These are phyloP conservation scores for Festucalex cinctus DNA, from an alignment of 2,113 vertebrate genomes.

Conservation along the genomic window DNA sequence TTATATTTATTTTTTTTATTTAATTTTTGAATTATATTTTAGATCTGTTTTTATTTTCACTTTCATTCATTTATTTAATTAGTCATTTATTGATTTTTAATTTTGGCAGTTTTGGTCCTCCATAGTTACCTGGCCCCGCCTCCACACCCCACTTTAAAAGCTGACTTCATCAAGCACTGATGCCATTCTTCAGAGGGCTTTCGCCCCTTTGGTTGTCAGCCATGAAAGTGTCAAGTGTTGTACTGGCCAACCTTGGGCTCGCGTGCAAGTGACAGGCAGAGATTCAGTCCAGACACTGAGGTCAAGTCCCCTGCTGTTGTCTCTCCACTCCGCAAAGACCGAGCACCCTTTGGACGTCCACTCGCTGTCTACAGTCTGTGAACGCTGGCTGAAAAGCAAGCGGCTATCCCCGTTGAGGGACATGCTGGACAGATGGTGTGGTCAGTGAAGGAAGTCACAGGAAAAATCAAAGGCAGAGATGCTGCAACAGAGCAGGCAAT, in stretches of 20 bases:
- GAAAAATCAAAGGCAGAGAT: neutral
- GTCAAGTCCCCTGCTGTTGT: constrained; percentile 43
- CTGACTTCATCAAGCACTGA: constrained; percentile 1
- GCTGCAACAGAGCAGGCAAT: neutral
- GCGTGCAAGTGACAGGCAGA: constrained; percentile 13
- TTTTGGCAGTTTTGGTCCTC: too few relatives aligned
- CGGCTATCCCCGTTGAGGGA: constrained; percentile 14
- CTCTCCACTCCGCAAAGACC: constrained; percentile 11
- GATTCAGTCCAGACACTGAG: constrained; percentile 33
- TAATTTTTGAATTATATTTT: too few relatives aligned
- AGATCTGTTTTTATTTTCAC: too few relatives aligned
- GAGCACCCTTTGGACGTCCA: constrained; percentile 16
- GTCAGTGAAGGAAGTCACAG: constrained; percentile 4
- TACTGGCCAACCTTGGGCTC: constrained; percentile 30
- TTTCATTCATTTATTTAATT: too few relatives aligned
- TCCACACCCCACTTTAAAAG: constrained; percentile 9
- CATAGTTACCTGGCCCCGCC: neutral
- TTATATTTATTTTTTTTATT: too few relatives aligned
- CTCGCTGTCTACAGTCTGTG: constrained; percentile 8
- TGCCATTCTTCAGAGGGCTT: constrained; percentile 13
- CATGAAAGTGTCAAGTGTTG: constrained; percentile 28
- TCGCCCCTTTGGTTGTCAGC: constrained; percentile 25
- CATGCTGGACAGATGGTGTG: constrained; percentile 6
- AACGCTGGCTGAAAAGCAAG: constrained; percentile 23
- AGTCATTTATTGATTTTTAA: too few relatives aligned